A percentile compares a stretch with the other conserved stretches of the same genome.
phyloP scores from a whole-genome alignment of 2,797 vertebrate species.

The Microctenopoma steveboyesi region DNA sequence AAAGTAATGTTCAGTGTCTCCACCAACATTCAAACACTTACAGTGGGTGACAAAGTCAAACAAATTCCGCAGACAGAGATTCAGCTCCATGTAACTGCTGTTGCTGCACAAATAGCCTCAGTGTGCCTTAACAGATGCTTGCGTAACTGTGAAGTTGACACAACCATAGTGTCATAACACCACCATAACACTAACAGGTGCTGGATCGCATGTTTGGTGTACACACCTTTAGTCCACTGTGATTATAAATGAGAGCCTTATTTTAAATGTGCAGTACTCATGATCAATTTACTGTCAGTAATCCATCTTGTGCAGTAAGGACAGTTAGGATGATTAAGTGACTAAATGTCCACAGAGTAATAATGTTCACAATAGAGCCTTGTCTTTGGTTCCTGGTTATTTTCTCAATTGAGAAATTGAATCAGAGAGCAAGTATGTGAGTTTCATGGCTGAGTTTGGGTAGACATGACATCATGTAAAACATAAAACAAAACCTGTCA shows the following conservation, averaged over 20 bases:
- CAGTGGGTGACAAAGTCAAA: slow-evolving; percentile 24
- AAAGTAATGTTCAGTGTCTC: slow-evolving; percentile 11
- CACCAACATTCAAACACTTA: slow-evolving; percentile 50
- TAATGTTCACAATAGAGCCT: slow-evolving; percentile 13
- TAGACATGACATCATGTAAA: slow-evolving; percentile 34
- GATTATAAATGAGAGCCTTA: neutral
- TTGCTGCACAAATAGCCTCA: neutral
- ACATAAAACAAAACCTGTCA: slow-evolving; percentile 13
- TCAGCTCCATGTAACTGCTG: neutral
- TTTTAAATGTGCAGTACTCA: neutral
- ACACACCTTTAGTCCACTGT: slow-evolving; percentile 37
- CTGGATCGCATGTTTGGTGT: neutral
- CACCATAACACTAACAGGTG: neutral
- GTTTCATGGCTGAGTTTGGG: neutral
- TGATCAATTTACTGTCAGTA: neutral
- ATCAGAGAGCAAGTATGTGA: slow-evolving; percentile 5
- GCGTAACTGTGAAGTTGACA: neutral
- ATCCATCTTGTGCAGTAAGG: neutral
- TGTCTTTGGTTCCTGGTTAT: neutral
- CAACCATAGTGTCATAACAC: neutral
- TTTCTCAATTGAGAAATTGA: neutral
- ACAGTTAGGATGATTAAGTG: too few species aligned
- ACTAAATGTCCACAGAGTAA: too few species aligned
- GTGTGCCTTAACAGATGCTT: neutral
- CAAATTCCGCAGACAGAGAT: neutral